Evolutionary conservation across 2,888 invertebrate species (phyloP).

Genomic region (Phorcus lineatus): DNA sequence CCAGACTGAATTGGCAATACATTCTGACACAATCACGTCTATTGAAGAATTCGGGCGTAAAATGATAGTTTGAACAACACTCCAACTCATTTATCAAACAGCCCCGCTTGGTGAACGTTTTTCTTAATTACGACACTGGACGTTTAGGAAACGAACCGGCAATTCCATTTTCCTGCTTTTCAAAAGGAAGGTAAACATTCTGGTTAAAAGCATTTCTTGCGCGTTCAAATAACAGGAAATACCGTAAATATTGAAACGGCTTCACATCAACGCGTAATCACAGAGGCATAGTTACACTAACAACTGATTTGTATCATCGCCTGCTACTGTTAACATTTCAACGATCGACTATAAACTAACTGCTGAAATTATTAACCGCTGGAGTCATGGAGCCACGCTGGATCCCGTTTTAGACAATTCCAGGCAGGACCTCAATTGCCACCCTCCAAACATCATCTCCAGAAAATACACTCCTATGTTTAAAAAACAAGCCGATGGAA

Average conservation of each 20-base stretch:
- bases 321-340: background rate
- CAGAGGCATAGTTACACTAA: constrained; percentile 15
- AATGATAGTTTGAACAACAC: constrained; percentile 23
- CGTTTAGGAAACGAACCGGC: constrained; percentile 37
- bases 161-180: constrained; percentile 40
- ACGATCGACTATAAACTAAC: background rate
- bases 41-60: constrained; percentile 11
- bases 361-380: background rate
- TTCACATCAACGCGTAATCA: constrained; percentile 29
- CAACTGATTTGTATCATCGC: constrained; percentile 16
- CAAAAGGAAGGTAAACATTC: constrained; percentile 36
- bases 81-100: constrained; percentile 18
- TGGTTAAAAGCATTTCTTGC: constrained; percentile 37
- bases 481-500: background rate
- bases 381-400: background rate
- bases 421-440: background rate
- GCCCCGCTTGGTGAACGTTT: constrained; percentile 23
- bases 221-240: constrained; percentile 34
- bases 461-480: background rate
- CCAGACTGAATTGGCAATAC: constrained; percentile 2
- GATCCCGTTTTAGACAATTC: background rate
- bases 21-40: constrained; percentile 8
- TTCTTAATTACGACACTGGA: constrained; percentile 32
- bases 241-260: constrained; percentile 39
- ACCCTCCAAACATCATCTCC: background rate